These are phyloP conservation scores for Teleogryllus occipitalis DNA, from an alignment of 1,140 invertebrate species.

Conservation along the genomic window DNA sequence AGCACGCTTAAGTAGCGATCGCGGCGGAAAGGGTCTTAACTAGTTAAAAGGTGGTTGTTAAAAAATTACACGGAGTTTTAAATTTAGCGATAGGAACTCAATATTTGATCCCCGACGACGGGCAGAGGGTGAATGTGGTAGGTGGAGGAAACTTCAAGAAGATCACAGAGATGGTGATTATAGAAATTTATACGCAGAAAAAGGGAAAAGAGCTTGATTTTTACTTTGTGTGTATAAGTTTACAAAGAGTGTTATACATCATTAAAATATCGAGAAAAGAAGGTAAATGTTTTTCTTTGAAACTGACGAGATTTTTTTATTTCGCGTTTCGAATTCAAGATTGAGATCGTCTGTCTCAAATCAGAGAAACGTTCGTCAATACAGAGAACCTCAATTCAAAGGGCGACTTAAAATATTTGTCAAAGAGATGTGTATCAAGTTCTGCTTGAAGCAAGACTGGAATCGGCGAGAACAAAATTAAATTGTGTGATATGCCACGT, in stretches of 20 bases:
- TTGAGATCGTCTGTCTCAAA: background rate
- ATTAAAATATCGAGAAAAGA: background rate
- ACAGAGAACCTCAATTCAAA: too few species aligned
- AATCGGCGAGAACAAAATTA: too few species aligned
- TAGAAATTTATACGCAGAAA: background rate
- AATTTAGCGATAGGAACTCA: background rate
- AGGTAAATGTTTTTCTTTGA: background rate
- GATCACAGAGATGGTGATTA: background rate
- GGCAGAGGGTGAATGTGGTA: background rate
- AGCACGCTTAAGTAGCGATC: background rate
- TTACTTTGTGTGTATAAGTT: background rate
- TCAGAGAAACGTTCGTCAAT: too few species aligned
- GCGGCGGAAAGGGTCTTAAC: constrained; percentile 10
- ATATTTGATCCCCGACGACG: background rate
- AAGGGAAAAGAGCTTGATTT: background rate
- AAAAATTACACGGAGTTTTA: constrained; percentile 3
- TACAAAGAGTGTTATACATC: background rate
- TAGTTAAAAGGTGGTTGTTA: constrained; percentile 15
- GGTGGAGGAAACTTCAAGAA: background rate
- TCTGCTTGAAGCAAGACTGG: too few species aligned
- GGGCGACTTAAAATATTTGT: too few species aligned
- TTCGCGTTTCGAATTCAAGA: background rate
- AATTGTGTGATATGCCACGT: too few species aligned
- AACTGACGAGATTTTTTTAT: background rate
- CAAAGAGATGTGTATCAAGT: too few species aligned